Conservation (phyloP, 2,888 invertebrate species). For the Petrolisthes cinctipes region DNA sequence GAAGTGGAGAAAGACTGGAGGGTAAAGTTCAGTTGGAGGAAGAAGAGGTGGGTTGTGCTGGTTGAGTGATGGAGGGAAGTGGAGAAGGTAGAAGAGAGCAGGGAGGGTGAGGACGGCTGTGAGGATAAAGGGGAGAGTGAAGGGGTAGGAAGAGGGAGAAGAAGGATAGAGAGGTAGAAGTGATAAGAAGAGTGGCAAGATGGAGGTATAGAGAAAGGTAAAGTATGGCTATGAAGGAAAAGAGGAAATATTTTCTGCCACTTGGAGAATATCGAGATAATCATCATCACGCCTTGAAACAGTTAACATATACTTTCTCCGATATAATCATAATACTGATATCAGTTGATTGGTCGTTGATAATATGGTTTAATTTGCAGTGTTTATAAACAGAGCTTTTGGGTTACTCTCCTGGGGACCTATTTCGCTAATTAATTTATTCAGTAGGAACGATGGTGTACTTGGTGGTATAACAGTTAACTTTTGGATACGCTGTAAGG, state of each 20-base stretch:
- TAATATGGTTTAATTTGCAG: too few relatives aligned
- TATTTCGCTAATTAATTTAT: too few relatives aligned
- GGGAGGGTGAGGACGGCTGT: neutral
- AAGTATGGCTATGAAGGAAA: neutral
- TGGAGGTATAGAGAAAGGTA: neutral
- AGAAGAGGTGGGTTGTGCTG: neutral
- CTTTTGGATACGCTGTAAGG: too few relatives aligned
- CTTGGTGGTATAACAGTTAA: too few relatives aligned
- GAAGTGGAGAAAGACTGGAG: neutral
- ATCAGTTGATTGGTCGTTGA: too few relatives aligned
- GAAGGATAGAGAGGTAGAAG: neutral
- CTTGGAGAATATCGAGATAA: too few relatives aligned
- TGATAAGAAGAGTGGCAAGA: neutral
- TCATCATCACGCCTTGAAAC: too few relatives aligned
- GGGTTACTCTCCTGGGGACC: too few relatives aligned
- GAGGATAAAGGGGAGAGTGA: neutral
- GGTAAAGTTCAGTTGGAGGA: neutral
- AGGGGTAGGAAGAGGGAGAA: neutral
- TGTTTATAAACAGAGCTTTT: too few relatives aligned
- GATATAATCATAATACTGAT: too few relatives aligned
- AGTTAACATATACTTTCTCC: too few relatives aligned
- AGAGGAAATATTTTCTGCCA: neutral
- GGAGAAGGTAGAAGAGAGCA: neutral
- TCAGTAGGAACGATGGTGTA: too few relatives aligned
- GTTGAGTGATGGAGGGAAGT: neutral